These are phyloP conservation scores for Erebia palarica DNA, from an alignment of 2,888 invertebrate genomes.

Conservation along the genomic window DNA sequence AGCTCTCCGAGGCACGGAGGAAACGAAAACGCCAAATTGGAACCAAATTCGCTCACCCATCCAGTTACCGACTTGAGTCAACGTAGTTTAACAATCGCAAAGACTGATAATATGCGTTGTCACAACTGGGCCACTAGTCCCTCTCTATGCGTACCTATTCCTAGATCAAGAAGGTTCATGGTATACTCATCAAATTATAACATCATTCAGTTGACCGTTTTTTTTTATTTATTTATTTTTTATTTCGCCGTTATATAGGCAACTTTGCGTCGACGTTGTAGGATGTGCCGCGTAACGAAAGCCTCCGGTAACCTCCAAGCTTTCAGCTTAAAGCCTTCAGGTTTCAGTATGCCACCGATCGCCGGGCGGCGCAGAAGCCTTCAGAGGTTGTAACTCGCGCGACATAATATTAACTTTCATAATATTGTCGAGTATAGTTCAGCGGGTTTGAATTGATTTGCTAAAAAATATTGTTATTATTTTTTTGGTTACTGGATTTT, in stretches of 20 bases:
- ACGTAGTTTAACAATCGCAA: too few relatives aligned
- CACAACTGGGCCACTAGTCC: too few relatives aligned
- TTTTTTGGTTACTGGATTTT: slow-evolving; percentile 10
- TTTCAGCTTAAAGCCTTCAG: slow-evolving; percentile 17
- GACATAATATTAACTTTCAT: slow-evolving; percentile 26
- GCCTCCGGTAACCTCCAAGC: slow-evolving; percentile 18
- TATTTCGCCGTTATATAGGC: too few relatives aligned
- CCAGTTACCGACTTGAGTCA: too few relatives aligned
- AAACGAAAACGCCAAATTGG: too few relatives aligned
- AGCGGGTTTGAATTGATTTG: background rate
- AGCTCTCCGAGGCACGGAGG: background rate
- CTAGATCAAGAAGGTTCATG: too few relatives aligned
- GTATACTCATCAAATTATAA: too few relatives aligned
- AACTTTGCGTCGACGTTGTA: background rate
- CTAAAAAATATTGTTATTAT: background rate
- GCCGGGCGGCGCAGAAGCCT: slow-evolving; percentile 23
- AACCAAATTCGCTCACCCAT: too few relatives aligned
- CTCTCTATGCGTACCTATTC: too few relatives aligned
- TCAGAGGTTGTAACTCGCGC: slow-evolving; percentile 16
- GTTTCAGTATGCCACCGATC: slow-evolving; percentile 26
- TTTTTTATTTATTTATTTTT: too few relatives aligned
- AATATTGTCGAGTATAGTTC: slow-evolving; percentile 13
- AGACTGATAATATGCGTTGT: too few relatives aligned
- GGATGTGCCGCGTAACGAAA: background rate
- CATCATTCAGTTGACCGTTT: too few relatives aligned